A percentile compares a stretch with the other conserved stretches of the same genome.
phyloP scores from a whole-genome alignment of 2,888 invertebrate species.

The Cabera pusaria region DNA sequence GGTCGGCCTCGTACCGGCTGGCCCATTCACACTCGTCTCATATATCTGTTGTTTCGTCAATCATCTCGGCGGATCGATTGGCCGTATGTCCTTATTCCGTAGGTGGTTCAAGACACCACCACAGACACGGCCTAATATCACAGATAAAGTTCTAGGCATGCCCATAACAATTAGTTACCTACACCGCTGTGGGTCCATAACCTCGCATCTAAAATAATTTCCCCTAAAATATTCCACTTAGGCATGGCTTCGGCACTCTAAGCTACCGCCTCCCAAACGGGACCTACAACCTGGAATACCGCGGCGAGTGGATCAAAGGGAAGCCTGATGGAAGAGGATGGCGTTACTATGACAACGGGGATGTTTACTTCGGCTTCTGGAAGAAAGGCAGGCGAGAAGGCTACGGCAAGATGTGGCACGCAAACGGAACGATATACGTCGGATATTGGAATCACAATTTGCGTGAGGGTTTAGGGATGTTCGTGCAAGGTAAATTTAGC shows the following conservation, averaged over 20 bases:
- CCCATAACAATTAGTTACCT: too few species aligned
- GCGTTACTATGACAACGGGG: constrained; percentile 80
- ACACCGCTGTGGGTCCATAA: too few species aligned
- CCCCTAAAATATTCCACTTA: constrained; percentile 1
- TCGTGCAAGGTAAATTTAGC: constrained; percentile 72
- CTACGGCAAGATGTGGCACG: constrained; percentile 85
- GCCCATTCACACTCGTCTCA: too few species aligned
- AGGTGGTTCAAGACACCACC: too few species aligned
- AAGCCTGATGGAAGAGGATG: constrained; percentile 83
- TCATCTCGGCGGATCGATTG: too few species aligned
- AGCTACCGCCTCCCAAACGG: constrained; percentile 63
- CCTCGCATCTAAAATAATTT: too few species aligned
- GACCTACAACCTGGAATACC: constrained; percentile 73
- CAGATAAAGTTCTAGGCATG: too few species aligned
- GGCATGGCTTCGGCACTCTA: constrained; percentile 84
- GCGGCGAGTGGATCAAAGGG: constrained; percentile 84
- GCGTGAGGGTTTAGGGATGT: constrained; percentile 79
- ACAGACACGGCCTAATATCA: too few species aligned
- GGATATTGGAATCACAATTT: constrained; percentile 82
- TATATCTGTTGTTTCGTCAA: too few species aligned
- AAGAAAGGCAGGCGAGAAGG: constrained; percentile 77
- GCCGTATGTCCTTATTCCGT: too few species aligned
- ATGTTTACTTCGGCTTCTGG: constrained; percentile 84
- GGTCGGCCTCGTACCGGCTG: too few species aligned
- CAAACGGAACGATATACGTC: constrained; percentile 82